These are phyloP conservation scores for Antechinus flavipes DNA, from an alignment of 2,113 vertebrate genomes.

Conservation along the genomic window DNA sequence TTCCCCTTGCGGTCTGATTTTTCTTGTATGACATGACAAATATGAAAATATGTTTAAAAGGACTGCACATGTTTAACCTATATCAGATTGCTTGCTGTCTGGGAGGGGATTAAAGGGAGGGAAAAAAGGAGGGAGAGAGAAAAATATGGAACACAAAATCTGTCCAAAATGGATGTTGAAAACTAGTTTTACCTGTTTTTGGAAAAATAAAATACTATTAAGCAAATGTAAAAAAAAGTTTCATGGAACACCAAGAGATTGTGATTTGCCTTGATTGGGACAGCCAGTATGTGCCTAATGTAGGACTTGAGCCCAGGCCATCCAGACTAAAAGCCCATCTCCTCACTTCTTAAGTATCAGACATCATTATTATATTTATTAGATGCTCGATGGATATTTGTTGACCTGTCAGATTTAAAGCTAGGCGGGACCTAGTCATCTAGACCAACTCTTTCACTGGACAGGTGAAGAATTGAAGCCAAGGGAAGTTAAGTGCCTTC, in stretches of 20 bases:
- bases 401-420: neutral
- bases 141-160: no score
- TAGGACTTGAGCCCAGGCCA: neutral
- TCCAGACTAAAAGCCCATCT: neutral
- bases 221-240: no score
- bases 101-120: no score
- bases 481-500: neutral
- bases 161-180: no score
- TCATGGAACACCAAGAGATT: neutral
- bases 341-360: neutral
- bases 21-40: no score
- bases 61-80: no score
- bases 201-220: no score
- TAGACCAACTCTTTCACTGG: neutral
- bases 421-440: neutral
- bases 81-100: no score
- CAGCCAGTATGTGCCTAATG: neutral
- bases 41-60: no score
- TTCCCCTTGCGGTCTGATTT: no score
- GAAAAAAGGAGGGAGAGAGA: no score
- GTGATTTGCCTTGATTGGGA: neutral
- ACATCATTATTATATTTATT: neutral
- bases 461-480: neutral
- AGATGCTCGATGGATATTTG: neutral
- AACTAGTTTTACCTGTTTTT: no score